Percentiles rank a stretch among this genome's conserved stretches.
Conservation (phyloP, 1,140 invertebrate genomes). For the Whitmania pigra region DNA sequence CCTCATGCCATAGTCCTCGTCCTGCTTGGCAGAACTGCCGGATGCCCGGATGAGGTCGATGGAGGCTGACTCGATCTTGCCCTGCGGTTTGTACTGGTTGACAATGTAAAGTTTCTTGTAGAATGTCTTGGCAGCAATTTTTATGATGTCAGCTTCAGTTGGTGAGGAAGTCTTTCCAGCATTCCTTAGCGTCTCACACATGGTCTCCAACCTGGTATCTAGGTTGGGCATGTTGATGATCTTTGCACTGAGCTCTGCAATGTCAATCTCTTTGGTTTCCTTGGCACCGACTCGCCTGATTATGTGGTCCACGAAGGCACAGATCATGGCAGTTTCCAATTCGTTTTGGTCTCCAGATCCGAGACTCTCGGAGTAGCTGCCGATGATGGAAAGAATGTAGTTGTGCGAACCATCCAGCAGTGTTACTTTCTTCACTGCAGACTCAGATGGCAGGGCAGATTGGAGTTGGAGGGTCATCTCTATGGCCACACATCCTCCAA, state of each 20-base stretch:
- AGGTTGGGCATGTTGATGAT: constrained; percentile 14
- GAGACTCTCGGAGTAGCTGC: constrained; percentile 31
- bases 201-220: constrained; percentile 13
- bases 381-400: constrained; percentile 69
- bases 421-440: constrained; percentile 40
- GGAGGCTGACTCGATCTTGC: constrained; percentile 50
- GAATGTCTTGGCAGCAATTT: constrained; percentile 48
- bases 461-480: constrained; percentile 81
- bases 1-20: constrained; percentile 66
- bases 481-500: constrained; percentile 76
- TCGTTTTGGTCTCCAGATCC: constrained; percentile 31
- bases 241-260: constrained; percentile 30
- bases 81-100: constrained; percentile 55
- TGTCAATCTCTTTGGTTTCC: constrained; percentile 47
- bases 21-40: constrained; percentile 54
- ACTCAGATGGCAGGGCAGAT: constrained; percentile 43
- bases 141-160: constrained; percentile 13
- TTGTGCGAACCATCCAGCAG: constrained; percentile 80
- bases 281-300: constrained; percentile 54
- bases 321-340: constrained; percentile 41
- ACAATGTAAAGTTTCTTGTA: constrained; percentile 60
- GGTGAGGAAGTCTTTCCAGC: constrained; percentile 15
- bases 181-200: background rate
- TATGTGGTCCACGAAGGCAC: constrained; percentile 68
- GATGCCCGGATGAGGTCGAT: constrained; percentile 63